phyloP scores from a whole-genome alignment of 2,888 invertebrate genomes.

The Caenorhabditis imperialis region DNA sequence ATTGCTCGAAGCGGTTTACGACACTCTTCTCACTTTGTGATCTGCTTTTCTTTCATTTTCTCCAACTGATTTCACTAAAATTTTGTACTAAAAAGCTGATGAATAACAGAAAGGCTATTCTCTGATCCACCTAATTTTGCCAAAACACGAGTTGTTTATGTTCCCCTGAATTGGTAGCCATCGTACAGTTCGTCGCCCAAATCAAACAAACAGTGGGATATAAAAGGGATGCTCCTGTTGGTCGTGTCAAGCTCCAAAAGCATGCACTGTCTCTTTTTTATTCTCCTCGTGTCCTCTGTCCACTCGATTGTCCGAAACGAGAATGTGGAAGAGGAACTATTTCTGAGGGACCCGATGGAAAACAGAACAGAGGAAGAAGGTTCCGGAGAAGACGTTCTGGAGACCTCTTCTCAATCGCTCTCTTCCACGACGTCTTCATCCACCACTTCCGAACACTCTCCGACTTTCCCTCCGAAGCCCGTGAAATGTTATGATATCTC shows the following conservation, averaged over 20 bases:
- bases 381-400: constrained; percentile 29
- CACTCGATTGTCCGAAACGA: background rate
- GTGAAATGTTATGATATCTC: constrained; percentile 44
- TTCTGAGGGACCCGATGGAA: constrained; percentile 2
- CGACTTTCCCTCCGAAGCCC: constrained; percentile 3
- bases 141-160: constrained; percentile 31
- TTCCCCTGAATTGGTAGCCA: constrained; percentile 11
- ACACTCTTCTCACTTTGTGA: constrained; percentile 11
- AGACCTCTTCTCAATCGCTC: constrained; percentile 1
- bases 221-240: background rate
- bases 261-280: constrained; percentile 10
- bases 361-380: constrained; percentile 19
- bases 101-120: too few species aligned
- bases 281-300: constrained; percentile 6
- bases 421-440: background rate
- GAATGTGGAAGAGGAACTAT: constrained; percentile 18
- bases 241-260: constrained; percentile 6
- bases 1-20: constrained; percentile 64
- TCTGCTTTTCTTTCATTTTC: too few species aligned
- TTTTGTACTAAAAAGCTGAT: background rate
- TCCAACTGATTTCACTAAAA: background rate
- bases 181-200: constrained; percentile 33
- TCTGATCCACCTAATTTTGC: too few species aligned
- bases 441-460: too few species aligned
- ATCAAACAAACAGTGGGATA: constrained; percentile 34